phyloP scores from a whole-genome alignment of 2,797 vertebrate genomes.

The Chrosomus eos region DNA sequence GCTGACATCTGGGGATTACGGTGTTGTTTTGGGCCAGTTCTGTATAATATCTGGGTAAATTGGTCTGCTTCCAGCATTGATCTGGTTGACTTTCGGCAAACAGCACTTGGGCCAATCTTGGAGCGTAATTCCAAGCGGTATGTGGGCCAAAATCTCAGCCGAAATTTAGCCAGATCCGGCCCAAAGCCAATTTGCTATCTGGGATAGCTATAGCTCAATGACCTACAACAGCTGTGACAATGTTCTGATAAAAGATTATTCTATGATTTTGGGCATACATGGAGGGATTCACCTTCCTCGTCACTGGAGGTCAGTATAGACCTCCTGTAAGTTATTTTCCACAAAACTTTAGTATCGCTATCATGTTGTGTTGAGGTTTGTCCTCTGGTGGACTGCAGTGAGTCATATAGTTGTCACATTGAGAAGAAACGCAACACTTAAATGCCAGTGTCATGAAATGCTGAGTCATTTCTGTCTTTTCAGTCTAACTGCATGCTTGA shows the following conservation, averaged over 20 bases:
- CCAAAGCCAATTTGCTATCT: no score
- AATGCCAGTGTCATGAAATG: conserved; percentile 16
- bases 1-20: no score
- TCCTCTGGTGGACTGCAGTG: background rate
- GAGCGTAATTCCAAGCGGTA: no score
- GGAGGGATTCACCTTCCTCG: background rate
- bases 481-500: background rate
- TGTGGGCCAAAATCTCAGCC: no score
- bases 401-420: conserved; percentile 10
- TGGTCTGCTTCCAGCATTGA: no score
- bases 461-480: conserved; percentile 6
- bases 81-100: no score
- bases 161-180: no score
- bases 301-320: conserved; percentile 38
- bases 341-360: background rate
- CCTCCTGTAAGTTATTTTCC: background rate
- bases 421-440: conserved; percentile 8
- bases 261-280: background rate
- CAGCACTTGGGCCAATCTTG: no score
- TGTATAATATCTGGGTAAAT: no score
- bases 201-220: no score
- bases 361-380: conserved; percentile 2
- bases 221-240: background rate
- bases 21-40: no score
- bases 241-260: background rate